Percentiles rank a stretch among this genome's conserved stretches.
Conservation (phyloP, 1,140 invertebrate genomes). For the Hylaeus anthracinus region DNA sequence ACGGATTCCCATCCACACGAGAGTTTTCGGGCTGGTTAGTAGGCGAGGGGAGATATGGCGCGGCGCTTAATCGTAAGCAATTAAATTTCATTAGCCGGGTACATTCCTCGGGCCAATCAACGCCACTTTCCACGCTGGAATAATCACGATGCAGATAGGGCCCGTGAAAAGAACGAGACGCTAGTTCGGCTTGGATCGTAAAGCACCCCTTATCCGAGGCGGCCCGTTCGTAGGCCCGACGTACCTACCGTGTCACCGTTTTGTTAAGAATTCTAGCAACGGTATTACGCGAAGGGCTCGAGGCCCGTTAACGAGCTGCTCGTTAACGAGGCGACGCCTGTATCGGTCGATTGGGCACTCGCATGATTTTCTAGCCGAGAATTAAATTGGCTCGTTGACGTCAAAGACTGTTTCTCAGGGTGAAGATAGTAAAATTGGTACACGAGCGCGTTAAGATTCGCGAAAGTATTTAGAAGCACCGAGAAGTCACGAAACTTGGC, state of each 20-base stretch:
- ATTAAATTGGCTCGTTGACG: background rate
- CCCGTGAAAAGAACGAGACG: background rate
- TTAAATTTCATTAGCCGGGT: constrained; percentile 53
- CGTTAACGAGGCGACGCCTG: constrained; percentile 30
- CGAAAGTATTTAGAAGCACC: too few species aligned
- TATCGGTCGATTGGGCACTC: background rate
- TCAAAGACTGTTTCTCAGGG: too few species aligned
- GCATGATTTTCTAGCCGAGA: background rate
- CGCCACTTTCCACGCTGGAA: constrained; percentile 37
- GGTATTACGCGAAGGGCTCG: constrained; percentile 9
- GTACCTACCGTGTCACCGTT: background rate
- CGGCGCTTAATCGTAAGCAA: constrained; percentile 19
- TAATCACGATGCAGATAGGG: constrained; percentile 14
- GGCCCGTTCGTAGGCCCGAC: background rate
- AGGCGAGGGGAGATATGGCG: constrained; percentile 12
- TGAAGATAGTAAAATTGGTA: too few species aligned
- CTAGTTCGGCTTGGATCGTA: constrained; percentile 32
- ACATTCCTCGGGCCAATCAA: constrained; percentile 45
- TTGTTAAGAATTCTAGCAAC: constrained; percentile 14
- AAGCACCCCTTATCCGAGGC: constrained; percentile 46
- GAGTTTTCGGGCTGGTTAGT: constrained; percentile 21
- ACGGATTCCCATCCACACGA: background rate
- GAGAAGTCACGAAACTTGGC: too few species aligned
- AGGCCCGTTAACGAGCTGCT: constrained; percentile 40
- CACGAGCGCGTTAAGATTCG: too few species aligned